phyloP scores from a whole-genome alignment of 1,140 invertebrate genomes.

The Lerema accius region DNA sequence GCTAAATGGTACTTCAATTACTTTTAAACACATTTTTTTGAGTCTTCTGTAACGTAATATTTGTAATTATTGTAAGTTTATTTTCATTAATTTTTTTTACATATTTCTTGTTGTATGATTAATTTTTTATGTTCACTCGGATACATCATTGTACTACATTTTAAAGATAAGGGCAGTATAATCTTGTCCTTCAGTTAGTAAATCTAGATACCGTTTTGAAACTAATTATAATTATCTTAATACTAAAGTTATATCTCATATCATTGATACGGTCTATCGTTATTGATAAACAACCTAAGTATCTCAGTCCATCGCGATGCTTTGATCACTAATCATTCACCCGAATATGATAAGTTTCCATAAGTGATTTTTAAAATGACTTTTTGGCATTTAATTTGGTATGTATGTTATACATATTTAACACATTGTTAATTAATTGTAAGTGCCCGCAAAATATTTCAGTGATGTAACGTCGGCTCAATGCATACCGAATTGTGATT shows the following conservation, averaged over 20 bases:
- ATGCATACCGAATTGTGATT: conserved; percentile 19
- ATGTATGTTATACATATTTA: conserved; percentile 14
- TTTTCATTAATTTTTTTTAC: too few relatives aligned
- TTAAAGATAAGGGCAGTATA: neutral
- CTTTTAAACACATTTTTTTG: too few relatives aligned
- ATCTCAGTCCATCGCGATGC: conserved; percentile 20
- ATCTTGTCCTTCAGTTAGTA: neutral
- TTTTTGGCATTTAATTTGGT: conserved; percentile 27
- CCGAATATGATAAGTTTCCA: conserved; percentile 1
- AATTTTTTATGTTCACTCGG: too few relatives aligned
- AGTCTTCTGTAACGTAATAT: too few relatives aligned
- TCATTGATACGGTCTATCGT: conserved; percentile 16
- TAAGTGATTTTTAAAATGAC: conserved; percentile 29
- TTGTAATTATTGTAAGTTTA: too few relatives aligned
- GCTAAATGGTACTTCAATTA: too few relatives aligned
- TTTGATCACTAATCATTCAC: conserved; percentile 14
- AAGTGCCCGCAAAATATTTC: neutral
- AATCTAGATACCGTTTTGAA: conserved; percentile 15
- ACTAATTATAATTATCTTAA: conserved; percentile 17
- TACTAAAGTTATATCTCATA: conserved; percentile 16
- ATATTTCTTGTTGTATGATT: too few relatives aligned
- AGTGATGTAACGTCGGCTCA: neutral
- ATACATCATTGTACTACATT: too few relatives aligned
- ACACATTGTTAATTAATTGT: neutral
- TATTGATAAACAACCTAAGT: neutral